phyloP scores from a whole-genome alignment of 2,888 invertebrate genomes.

The Cataglyphis cursor region DNA sequence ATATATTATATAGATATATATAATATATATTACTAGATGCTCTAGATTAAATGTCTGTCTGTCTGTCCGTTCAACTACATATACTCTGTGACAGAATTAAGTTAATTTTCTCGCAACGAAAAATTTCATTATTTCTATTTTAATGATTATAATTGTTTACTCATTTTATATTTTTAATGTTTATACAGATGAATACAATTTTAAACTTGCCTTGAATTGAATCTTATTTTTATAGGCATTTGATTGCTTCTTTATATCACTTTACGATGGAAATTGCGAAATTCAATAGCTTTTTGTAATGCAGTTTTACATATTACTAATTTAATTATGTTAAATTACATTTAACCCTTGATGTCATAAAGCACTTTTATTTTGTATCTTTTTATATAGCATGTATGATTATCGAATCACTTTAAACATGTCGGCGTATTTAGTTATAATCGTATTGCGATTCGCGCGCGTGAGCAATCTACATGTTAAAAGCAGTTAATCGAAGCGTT shows the following conservation, averaged over 20 bases:
- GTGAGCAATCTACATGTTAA: conserved; percentile 47
- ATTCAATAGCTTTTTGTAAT: conserved; percentile 26
- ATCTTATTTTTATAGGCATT: background rate
- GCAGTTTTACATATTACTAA: conserved; percentile 35
- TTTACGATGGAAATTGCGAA: background rate
- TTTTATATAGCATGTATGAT: conserved; percentile 20
- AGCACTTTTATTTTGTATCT: conserved; percentile 40
- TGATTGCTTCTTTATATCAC: background rate
- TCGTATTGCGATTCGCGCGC: conserved; percentile 33
- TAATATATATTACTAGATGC: background rate
- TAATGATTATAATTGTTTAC: background rate
- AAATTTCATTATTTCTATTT: conserved; percentile 4
- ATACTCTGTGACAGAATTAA: background rate
- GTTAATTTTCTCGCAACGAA: background rate
- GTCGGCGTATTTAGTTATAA: conserved; percentile 48
- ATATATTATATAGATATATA: background rate
- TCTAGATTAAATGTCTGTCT: conserved; percentile 4
- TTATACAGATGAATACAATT: background rate
- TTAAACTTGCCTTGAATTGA: background rate
- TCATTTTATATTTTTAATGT: background rate
- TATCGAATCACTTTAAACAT: conserved; percentile 38
- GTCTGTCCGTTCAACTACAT: background rate
- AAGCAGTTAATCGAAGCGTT: conserved; percentile 54
- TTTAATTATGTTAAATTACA: conserved; percentile 35
- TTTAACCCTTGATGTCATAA: conserved; percentile 23